A percentile compares a stretch with the other conserved stretches of the same genome.
Evolutionary conservation across 35 echinoderm and acorn worm genomes (phyloP).

Genomic region (Lytechinus variegatus): DNA sequence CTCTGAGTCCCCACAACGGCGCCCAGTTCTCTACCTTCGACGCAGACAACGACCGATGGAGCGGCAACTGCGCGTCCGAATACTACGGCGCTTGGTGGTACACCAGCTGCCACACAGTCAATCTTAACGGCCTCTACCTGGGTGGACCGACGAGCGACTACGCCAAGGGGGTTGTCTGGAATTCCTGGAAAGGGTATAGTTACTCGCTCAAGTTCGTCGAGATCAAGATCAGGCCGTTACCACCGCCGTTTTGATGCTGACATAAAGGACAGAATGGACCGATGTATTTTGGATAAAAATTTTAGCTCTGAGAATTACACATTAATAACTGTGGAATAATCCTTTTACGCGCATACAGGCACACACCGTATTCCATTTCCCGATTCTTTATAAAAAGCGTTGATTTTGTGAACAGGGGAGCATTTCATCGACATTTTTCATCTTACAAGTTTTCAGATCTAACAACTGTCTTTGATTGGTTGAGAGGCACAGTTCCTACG

Average conservation of each 20-base stretch:
- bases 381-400: too few relatives aligned
- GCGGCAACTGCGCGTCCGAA: constrained; percentile 78
- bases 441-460: too few relatives aligned
- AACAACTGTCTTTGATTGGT: too few relatives aligned
- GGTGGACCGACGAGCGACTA: constrained; percentile 57
- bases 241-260: constrained; percentile 23
- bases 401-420: too few relatives aligned
- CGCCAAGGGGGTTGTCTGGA: constrained; percentile 83
- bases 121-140: constrained; percentile 83
- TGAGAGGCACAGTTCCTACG: too few relatives aligned
- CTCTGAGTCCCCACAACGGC: constrained; percentile 73
- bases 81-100: constrained; percentile 95
- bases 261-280: background rate
- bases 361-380: too few relatives aligned
- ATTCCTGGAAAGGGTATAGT: constrained; percentile 74
- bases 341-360: too few relatives aligned
- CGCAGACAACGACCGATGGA: constrained; percentile 81
- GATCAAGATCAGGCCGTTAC: constrained; percentile 77
- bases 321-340: background rate
- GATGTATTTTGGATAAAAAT: background rate
- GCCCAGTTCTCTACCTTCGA: constrained; percentile 83
- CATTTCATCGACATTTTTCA: too few relatives aligned
- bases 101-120: constrained; percentile 75
- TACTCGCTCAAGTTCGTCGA: constrained; percentile 81
- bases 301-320: background rate